phyloP scores from a whole-genome alignment of 2,888 invertebrate genomes.

The Cantharis lateralis region DNA sequence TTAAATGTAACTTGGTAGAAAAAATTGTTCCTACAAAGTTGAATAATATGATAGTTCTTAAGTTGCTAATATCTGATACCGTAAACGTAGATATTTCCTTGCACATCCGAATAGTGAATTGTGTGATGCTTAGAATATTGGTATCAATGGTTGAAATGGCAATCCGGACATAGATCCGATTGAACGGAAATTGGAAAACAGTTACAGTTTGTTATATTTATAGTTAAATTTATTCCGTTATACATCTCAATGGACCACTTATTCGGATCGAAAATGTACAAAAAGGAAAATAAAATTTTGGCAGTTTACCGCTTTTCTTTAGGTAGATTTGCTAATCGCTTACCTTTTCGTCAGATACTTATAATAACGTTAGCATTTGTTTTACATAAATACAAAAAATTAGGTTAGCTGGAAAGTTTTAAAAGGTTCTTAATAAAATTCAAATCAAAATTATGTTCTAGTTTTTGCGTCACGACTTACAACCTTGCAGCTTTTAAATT shows the following conservation, averaged over 20 bases:
- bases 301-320: not conserved
- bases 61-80: not conserved
- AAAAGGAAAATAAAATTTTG: conserved; percentile 28
- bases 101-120: conserved; percentile 39
- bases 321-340: not conserved
- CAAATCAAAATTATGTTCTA: not conserved
- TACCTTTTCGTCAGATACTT: not conserved
- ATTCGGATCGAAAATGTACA: conserved; percentile 38
- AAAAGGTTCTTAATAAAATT: not conserved
- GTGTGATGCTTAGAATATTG: conserved; percentile 41
- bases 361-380: not conserved
- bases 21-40: not conserved
- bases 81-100: conserved; percentile 27
- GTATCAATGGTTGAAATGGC: conserved; percentile 40
- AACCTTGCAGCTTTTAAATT: not conserved
- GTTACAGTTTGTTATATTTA: conserved; percentile 41
- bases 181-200: conserved; percentile 42
- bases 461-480: not conserved
- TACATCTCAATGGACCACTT: conserved; percentile 34
- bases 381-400: not conserved
- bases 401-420: not conserved
- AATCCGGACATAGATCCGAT: conserved; percentile 39
- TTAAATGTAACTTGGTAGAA: not conserved
- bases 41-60: not conserved
- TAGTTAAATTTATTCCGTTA: conserved; percentile 38